Conservation (phyloP, 2,797 vertebrate species). For the Apogon hyalosoma region DNA sequence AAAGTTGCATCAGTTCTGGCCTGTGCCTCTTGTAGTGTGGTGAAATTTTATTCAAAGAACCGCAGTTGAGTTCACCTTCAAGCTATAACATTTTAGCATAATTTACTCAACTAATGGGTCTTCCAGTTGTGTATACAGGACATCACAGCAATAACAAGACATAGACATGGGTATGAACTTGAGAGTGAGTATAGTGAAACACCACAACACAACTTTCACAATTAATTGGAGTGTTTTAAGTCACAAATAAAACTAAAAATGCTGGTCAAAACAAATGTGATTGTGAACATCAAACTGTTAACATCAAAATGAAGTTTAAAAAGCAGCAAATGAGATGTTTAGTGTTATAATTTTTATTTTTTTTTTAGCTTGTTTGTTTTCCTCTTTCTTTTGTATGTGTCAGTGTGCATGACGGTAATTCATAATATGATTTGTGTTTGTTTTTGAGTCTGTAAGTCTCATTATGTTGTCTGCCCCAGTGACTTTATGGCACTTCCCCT, state of each 20-base stretch:
- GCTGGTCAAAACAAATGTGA: no score
- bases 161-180: no score
- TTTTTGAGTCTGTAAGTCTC: conserved; percentile 32
- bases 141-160: no score
- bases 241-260: no score
- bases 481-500: conserved; percentile 4
- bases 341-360: not conserved
- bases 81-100: not conserved
- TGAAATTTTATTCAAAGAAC: conserved; percentile 12
- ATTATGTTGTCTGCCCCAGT: conserved; percentile 14
- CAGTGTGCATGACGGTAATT: not conserved
- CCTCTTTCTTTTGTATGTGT: not conserved
- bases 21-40: not conserved
- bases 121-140: no score
- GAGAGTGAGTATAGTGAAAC: no score
- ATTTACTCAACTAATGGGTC: no score
- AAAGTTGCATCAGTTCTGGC: conserved; percentile 16
- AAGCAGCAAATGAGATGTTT: not conserved
- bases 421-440: conserved; percentile 1
- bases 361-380: not conserved
- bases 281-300: no score
- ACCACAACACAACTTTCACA: no score
- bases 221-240: no score
- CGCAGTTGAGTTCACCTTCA: not conserved
- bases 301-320: no score